phyloP scores from a whole-genome alignment of 1,140 invertebrate species.

The Drosophila bocki region DNA sequence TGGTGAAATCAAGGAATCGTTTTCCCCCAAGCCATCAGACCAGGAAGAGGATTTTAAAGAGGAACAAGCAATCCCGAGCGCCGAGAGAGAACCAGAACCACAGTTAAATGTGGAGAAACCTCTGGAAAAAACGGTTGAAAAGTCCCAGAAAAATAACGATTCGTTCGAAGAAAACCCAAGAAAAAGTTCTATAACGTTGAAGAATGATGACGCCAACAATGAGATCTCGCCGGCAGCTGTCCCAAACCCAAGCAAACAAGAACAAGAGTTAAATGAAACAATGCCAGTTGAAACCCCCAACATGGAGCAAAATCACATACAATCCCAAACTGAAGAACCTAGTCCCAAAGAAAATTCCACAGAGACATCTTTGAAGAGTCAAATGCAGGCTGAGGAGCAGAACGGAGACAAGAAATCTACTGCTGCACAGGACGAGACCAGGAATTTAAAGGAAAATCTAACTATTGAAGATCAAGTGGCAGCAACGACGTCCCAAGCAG shows the following conservation, averaged over 20 bases:
- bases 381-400: neutral
- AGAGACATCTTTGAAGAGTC: neutral
- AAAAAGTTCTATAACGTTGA: neutral
- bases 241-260: neutral
- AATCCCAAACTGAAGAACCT: neutral
- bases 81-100: neutral
- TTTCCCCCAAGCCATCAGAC: neutral
- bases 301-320: too few relatives aligned
- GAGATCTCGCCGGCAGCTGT: neutral
- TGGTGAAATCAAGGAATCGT: neutral
- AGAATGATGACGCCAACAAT: neutral
- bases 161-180: neutral
- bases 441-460: neutral
- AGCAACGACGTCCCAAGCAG: neutral
- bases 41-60: too few relatives aligned
- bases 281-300: too few relatives aligned
- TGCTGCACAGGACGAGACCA: too few relatives aligned
- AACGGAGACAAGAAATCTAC: neutral
- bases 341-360: neutral
- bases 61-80: neutral
- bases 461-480: neutral
- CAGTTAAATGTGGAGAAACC: neutral
- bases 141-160: neutral
- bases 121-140: neutral
- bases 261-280: neutral